Conservation (phyloP, 1,140 invertebrate genomes). For the Halesus radiatus region DNA sequence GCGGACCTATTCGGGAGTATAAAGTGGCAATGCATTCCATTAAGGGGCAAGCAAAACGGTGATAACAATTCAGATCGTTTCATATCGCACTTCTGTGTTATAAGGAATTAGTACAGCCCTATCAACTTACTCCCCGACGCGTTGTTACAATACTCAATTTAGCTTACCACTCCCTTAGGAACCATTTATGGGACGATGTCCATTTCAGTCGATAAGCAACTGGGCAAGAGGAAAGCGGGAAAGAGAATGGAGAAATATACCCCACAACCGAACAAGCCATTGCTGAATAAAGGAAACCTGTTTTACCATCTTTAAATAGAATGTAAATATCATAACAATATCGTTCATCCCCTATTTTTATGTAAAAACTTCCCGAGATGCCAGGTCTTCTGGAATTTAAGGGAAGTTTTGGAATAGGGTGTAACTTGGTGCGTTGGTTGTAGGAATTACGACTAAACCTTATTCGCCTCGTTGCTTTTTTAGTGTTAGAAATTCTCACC, state of each 20-base stretch:
- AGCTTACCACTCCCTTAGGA: conserved; percentile 49
- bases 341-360: conserved; percentile 31
- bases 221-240: neutral
- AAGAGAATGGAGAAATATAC: conserved; percentile 24
- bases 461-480: too few relatives aligned
- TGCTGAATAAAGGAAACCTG: conserved; percentile 34
- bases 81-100: conserved; percentile 40
- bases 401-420: neutral
- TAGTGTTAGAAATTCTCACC: too few relatives aligned
- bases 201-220: conserved; percentile 42
- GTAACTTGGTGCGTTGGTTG: neutral
- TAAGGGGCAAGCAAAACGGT: conserved; percentile 26
- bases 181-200: conserved; percentile 31
- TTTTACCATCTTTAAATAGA: conserved; percentile 43
- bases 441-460: too few relatives aligned
- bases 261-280: conserved; percentile 3
- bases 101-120: conserved; percentile 51
- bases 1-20: too few relatives aligned
- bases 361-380: conserved; percentile 23
- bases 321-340: conserved; percentile 41
- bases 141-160: conserved; percentile 56
- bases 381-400: conserved; percentile 5
- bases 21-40: neutral
- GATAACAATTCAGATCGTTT: conserved; percentile 15
- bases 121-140: conserved; percentile 51